Conservation (phyloP, 2,113 vertebrate genomes). For the Addax nasomaculatus region DNA sequence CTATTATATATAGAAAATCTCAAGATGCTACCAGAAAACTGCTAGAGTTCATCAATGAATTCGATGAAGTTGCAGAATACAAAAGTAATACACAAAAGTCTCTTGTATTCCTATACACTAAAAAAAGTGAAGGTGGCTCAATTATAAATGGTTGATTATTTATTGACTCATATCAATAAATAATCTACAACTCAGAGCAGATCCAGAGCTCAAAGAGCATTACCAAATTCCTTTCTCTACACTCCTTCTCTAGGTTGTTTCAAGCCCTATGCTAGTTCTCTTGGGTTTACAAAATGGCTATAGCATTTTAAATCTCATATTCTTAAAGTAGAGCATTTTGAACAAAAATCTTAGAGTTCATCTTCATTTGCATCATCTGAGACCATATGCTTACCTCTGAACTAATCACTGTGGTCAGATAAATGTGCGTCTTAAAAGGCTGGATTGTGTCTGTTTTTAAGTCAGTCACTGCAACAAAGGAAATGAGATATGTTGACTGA, state of each 20-base stretch:
- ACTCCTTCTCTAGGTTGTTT: background rate
- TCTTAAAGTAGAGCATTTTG: background rate
- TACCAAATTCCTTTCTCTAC: background rate
- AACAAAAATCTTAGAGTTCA: background rate
- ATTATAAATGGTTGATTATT: background rate
- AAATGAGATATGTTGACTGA: background rate
- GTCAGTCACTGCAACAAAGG: background rate
- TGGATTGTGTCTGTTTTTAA: conserved; percentile 1
- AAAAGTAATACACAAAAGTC: background rate
- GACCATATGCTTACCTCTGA: background rate
- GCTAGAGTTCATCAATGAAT: background rate
- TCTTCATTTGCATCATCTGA: background rate
- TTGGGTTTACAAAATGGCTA: background rate
- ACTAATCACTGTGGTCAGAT: background rate
- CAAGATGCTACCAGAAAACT: background rate
- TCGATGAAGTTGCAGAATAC: background rate
- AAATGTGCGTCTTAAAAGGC: background rate
- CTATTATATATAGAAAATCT: background rate
- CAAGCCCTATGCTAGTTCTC: background rate
- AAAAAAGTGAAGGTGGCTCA: background rate
- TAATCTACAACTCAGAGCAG: background rate
- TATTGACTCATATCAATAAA: background rate
- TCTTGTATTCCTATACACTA: background rate
- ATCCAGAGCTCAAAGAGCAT: background rate
- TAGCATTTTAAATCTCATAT: background rate